A percentile compares a stretch with the other conserved stretches of the same genome.
Evolutionary conservation across 2,113 vertebrate genomes (phyloP).

Genomic region (Orthonyx spaldingii): DNA sequence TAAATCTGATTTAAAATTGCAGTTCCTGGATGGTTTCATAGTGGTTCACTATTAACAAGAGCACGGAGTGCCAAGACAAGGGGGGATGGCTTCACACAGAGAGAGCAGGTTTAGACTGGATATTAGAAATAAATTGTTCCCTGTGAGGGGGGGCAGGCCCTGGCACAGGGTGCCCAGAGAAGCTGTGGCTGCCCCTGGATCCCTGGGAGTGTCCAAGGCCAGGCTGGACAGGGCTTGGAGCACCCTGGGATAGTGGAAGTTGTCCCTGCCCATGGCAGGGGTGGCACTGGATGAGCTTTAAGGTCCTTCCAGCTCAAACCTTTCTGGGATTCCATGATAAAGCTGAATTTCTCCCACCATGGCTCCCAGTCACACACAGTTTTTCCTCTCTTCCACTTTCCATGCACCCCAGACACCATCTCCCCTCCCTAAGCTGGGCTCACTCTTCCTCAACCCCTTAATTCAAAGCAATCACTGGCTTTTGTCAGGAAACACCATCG

Average conservation of each 20-base stretch:
- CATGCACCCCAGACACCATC: background rate
- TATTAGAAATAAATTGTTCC: background rate
- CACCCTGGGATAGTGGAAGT: accelerated
- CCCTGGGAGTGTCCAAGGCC: background rate
- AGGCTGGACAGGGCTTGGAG: background rate
- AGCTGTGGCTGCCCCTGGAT: background rate
- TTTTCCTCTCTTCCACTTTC: background rate
- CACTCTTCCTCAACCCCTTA: background rate
- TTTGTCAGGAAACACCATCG: background rate
- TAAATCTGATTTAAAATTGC: background rate
- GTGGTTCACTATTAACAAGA: background rate
- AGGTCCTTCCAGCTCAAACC: too few species aligned
- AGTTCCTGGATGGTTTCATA: background rate
- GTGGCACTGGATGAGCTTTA: background rate
- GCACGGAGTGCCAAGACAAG: background rate
- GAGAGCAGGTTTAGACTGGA: background rate
- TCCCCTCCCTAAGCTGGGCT: background rate
- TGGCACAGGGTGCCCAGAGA: background rate
- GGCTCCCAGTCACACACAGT: accelerated
- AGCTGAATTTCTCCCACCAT: background rate
- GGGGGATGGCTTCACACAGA: background rate
- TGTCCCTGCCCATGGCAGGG: background rate
- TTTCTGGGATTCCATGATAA: background rate
- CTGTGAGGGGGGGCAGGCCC: accelerated
- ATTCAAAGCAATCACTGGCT: background rate